phyloP scores from a whole-genome alignment of 2,797 vertebrate species.

The Gymnothorax reevesii region DNA sequence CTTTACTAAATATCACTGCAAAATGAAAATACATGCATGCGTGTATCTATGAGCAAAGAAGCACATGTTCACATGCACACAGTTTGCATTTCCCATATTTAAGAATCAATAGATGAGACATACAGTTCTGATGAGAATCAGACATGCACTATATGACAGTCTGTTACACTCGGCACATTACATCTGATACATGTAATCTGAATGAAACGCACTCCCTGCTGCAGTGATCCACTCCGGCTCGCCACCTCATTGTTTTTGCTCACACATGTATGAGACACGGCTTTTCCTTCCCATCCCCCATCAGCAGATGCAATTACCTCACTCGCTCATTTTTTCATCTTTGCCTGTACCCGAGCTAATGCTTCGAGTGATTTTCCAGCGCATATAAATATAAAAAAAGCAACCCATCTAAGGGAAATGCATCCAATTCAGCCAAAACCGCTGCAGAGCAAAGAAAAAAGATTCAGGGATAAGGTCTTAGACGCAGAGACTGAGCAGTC shows the following conservation, averaged over 20 bases:
- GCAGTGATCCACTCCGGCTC: slow-evolving; percentile 25
- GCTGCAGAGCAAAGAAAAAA: slow-evolving; percentile 47
- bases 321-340: slow-evolving; percentile 36
- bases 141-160: not conserved
- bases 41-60: not conserved
- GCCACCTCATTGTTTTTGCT: slow-evolving; percentile 34
- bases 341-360: slow-evolving; percentile 51
- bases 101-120: slow-evolving; percentile 11
- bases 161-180: not conserved
- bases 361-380: slow-evolving; percentile 56
- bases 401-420: slow-evolving; percentile 50
- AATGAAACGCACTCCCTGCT: slow-evolving; percentile 13
- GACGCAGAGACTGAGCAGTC: slow-evolving; percentile 70
- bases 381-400: slow-evolving; percentile 64
- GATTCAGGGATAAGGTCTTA: slow-evolving; percentile 32
- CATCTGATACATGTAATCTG: slow-evolving; percentile 7
- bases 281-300: slow-evolving; percentile 29
- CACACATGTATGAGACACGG: slow-evolving; percentile 17
- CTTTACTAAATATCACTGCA: not conserved
- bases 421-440: slow-evolving; percentile 53
- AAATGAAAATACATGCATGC: not conserved
- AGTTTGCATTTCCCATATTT: not conserved
- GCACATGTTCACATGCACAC: not conserved
- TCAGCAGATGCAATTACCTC: slow-evolving; percentile 31
- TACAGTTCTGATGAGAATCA: not conserved